Base-by-base conservation (phyloP, 1,140 invertebrate genomes). In the Caerostris darwini region DNA sequence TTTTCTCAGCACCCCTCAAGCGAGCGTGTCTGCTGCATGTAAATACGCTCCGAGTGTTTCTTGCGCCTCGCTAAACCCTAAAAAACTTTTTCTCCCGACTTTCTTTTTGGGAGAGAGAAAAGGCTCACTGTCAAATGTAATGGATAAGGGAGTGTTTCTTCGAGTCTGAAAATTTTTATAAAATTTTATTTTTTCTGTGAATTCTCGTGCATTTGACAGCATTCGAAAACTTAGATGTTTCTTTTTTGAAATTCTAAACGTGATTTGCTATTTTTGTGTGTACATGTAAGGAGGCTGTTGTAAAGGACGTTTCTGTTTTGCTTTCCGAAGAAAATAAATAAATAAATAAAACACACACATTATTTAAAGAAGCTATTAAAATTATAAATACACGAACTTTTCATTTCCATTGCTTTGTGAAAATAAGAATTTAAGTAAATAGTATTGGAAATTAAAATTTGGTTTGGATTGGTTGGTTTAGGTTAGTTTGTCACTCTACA, bases 31-130 rank as follows among this genome's bases (percentile, higher is more conserved):
- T 77, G 71, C 12, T 50, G 50, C 71, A 77, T 77, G 71, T 77
- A 77, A 77, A 77, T 77, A 77, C 71, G 71, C 71, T 77, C 53
- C 19, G 71, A 77, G 71, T 34, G 34, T 34, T 77, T 50, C 71
- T 53, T 50, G 19, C 71, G 71, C 71, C 71, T 34, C 71, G 12
- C 19, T 77, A 77, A 34, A 14, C 5, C 14, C 5, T 12, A 6
- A 67, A 64, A 67, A 67, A 67, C 61, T 50, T 77, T 77, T 77
- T 77, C 10, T 34, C 53, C 12, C 8, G 34, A 34, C 7, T 34
- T 77, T 77, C 71, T 77, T 53, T 77, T 77, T 10, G 5, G 8
- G 0, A 34, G 34, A 8, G 12, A 12, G 12, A 53, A 50, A 50
- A 50, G 14, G 34, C 71, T 77, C 53, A 7, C 71, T 77, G 71